Percentiles rank a stretch among this genome's conserved stretches.
These are phyloP conservation scores for Euwallacea fornicatus DNA, from an alignment of 1,140 invertebrate species.

Conservation along the genomic window DNA sequence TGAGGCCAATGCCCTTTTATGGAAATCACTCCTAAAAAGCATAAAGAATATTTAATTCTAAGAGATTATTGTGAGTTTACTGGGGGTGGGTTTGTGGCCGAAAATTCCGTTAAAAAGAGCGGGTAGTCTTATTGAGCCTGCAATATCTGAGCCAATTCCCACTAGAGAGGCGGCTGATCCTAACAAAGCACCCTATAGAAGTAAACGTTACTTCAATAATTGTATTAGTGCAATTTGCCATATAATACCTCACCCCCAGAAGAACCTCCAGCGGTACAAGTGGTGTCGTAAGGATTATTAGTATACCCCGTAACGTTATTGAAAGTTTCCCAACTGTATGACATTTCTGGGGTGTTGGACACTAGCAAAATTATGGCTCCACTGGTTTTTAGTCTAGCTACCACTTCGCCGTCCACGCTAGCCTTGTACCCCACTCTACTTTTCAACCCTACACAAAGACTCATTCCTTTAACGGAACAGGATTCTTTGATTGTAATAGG, in stretches of 20 bases:
- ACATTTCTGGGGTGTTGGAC: constrained; percentile 82
- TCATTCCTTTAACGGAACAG: constrained; percentile 59
- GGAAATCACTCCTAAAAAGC: constrained; percentile 57
- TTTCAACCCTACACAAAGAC: constrained; percentile 65
- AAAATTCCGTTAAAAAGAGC: constrained; percentile 84
- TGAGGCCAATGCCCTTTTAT: constrained; percentile 62
- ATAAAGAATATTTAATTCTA: background rate
- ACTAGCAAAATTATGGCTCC: constrained; percentile 79
- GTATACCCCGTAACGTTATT: constrained; percentile 74
- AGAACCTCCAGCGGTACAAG: constrained; percentile 70
- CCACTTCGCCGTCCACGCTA: constrained; percentile 62
- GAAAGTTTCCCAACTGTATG: constrained; percentile 67
- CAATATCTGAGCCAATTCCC: constrained; percentile 85
- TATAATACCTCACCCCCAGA: constrained; percentile 70
- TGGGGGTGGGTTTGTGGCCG: constrained; percentile 81
- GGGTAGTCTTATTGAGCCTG: constrained; percentile 84
- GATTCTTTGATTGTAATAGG: constrained; percentile 75
- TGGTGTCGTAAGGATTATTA: constrained; percentile 75
- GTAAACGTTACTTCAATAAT: background rate
- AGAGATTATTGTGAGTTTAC: constrained; percentile 49
- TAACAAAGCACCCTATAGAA: constrained; percentile 65
- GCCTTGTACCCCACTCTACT: constrained; percentile 60
- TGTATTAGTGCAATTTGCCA: background rate
- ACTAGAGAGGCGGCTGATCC: constrained; percentile 73
- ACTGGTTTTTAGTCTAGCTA: constrained; percentile 62